Percentiles rank a stretch among this genome's conserved stretches.
These are phyloP conservation scores for Poeciliopsis retropinna DNA, from an alignment of 2,113 vertebrate genomes.

Conservation along the genomic window DNA sequence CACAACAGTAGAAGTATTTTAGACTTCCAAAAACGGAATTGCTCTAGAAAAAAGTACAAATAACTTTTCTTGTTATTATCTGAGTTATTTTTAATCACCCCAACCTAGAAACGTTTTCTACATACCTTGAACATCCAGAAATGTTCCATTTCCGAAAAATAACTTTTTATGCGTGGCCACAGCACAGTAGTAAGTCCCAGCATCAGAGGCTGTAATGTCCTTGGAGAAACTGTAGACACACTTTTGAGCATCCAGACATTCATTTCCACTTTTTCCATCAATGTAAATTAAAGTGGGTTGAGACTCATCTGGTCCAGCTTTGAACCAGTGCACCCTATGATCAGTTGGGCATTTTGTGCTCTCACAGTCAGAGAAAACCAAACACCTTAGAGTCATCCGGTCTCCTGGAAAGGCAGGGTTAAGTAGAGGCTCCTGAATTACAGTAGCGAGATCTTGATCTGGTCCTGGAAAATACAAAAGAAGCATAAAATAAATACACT, in stretches of 20 bases:
- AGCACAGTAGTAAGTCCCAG: constrained; percentile 51
- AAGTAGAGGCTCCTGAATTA: neutral
- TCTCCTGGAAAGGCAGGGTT: constrained; percentile 36
- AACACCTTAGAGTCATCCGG: constrained; percentile 39
- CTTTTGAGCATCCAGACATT: neutral
- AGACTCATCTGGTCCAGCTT: neutral
- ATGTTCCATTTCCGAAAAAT: constrained; percentile 40
- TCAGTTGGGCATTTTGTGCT: constrained; percentile 1
- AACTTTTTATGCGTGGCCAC: constrained; percentile 41
- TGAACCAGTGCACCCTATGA: constrained; percentile 17
- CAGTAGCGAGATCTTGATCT: neutral
- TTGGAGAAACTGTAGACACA: constrained; percentile 25
- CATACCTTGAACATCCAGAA: constrained; percentile 11
- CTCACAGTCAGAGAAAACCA: constrained; percentile 8
- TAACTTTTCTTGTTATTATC: rapidly evolving
- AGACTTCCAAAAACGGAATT: neutral
- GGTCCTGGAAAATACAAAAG: neutral
- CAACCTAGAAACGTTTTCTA: rapidly evolving
- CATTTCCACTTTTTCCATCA: rapidly evolving
- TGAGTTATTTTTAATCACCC: neutral
- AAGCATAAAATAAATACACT: neutral
- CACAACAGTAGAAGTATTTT: rapidly evolving
- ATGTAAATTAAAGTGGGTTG: neutral
- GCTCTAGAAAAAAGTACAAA: rapidly evolving
- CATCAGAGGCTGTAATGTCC: constrained; percentile 8